Evolutionary conservation across 2,113 vertebrate species (phyloP).

Genomic region (Brachyhypopomus gauderio): DNA sequence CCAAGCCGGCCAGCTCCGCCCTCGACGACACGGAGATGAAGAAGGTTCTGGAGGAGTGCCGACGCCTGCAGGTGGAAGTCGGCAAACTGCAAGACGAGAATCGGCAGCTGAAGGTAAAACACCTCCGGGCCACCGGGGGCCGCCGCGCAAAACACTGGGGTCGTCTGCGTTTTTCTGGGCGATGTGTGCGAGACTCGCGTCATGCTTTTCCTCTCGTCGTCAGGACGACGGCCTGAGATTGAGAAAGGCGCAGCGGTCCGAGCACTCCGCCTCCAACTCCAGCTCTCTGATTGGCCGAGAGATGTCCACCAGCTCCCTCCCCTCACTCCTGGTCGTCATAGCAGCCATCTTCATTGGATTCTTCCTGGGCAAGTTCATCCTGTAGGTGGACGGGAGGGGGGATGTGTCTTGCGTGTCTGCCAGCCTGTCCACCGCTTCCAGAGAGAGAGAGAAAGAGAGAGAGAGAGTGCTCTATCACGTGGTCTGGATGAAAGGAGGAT

Average conservation of each 20-base stretch:
- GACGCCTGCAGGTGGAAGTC: slow-evolving; percentile 88
- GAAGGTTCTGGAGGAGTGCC: slow-evolving; percentile 93
- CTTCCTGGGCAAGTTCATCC: slow-evolving; percentile 99
- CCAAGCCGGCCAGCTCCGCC: slow-evolving; percentile 75
- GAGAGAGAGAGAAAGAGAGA: slow-evolving; percentile 78
- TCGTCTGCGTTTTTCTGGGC: not conserved
- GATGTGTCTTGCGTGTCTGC: slow-evolving; percentile 66
- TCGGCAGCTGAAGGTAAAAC: slow-evolving; percentile 81
- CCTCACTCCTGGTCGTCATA: slow-evolving; percentile 97
- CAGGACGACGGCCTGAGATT: slow-evolving; percentile 91
- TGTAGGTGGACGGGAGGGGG: slow-evolving; percentile 87
- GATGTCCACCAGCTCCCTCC: slow-evolving; percentile 85
- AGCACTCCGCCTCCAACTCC: slow-evolving; percentile 85
- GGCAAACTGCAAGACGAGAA: slow-evolving; percentile 92
- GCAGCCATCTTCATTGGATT: slow-evolving; percentile 99
- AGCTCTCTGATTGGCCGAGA: slow-evolving; percentile 83
- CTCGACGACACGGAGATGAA: slow-evolving; percentile 87
- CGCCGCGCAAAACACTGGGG: too few species aligned
- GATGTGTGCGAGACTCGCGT: not conserved
- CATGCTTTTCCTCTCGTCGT: not conserved
- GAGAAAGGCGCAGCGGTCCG: slow-evolving; percentile 87
- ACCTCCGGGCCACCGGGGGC: not conserved
- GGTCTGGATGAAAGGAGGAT: slow-evolving; percentile 76
- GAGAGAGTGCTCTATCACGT: slow-evolving; percentile 54
- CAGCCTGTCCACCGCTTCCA: slow-evolving; percentile 46